Evolutionary conservation across 2,113 vertebrate species (phyloP), one percentile per base, ranked within the genome.

Genomic region (Hyla sarda): DNA sequence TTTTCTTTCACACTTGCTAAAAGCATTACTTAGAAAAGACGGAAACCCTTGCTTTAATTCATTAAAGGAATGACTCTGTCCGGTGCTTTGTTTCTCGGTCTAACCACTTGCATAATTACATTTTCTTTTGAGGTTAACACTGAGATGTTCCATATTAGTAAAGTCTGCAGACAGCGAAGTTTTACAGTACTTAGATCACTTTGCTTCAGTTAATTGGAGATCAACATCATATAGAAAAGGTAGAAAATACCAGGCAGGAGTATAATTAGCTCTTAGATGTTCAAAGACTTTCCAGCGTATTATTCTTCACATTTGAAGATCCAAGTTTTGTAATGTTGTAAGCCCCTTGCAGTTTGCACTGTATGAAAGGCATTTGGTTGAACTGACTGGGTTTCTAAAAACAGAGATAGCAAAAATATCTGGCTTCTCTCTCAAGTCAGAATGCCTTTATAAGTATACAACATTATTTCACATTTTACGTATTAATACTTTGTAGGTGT

Each of bases 181-280:
- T 65, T n/a, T 47, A 45, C n/a, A 28, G 6, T 47, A 81, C 77
- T 80, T 80, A 80, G 77, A 80, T 80, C 77, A 62, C 28, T 80
- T 80, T 80, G 77, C 54, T 80, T 58, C 54, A 80, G 54, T 58
- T 80, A 80, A 80, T 80, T 80, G 77, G 56, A 80, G 77, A 62
- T 80, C 77, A 80, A 34, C 77, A 80, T 80, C 48, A 45, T 77
- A 77, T 77, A 77, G 17, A 14, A 34, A 54, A 60, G 34, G 77
- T 62, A 62, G n/a, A 41, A 80, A 60, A 62, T 62, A 62, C 13
- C 12, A 45, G 77, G 32, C 16, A 34, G 54, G 37, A 56, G 8
- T 47, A 62, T 81, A 81, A 81, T 81, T 81, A 81, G 78, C 56
- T 65, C 56, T 81, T 62, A 65, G 78, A 81, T 28, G 56, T 65